Conservation (phyloP, 2,888 invertebrate genomes). For the Tinea trinotella region DNA sequence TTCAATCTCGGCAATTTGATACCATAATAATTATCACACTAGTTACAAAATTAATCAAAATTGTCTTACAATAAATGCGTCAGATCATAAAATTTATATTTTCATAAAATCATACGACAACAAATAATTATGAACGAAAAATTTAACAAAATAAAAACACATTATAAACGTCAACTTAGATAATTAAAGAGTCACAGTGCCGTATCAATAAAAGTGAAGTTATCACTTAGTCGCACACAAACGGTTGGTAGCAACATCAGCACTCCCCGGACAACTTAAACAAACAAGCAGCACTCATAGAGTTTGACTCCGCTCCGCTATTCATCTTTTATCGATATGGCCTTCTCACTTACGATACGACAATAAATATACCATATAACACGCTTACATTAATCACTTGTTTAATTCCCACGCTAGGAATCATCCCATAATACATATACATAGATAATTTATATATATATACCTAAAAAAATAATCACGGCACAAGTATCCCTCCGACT, state of each 20-base stretch:
- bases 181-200: constrained; percentile 61
- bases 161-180: constrained; percentile 67
- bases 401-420: constrained; percentile 74
- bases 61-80: constrained; percentile 74
- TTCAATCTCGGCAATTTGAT: constrained; percentile 69
- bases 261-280: constrained; percentile 39
- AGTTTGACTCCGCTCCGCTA: constrained; percentile 64
- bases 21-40: constrained; percentile 71
- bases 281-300: constrained; percentile 52
- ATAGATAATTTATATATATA: no score
- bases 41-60: constrained; percentile 71
- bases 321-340: constrained; percentile 73
- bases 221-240: constrained; percentile 23
- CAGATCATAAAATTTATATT: constrained; percentile 72
- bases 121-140: constrained; percentile 68
- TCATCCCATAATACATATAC: constrained; percentile 68
- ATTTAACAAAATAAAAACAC: constrained; percentile 61
- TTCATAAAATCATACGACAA: constrained; percentile 64
- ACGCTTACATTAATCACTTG: constrained; percentile 73
- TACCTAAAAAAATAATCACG: constrained; percentile 74
- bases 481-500: constrained; percentile 74
- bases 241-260: constrained; percentile 30
- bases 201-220: constrained; percentile 71
- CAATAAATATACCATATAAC: constrained; percentile 68
- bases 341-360: constrained; percentile 70